phyloP scores from a whole-genome alignment of 1,140 invertebrate species.

The Brachionus plicatilis region DNA sequence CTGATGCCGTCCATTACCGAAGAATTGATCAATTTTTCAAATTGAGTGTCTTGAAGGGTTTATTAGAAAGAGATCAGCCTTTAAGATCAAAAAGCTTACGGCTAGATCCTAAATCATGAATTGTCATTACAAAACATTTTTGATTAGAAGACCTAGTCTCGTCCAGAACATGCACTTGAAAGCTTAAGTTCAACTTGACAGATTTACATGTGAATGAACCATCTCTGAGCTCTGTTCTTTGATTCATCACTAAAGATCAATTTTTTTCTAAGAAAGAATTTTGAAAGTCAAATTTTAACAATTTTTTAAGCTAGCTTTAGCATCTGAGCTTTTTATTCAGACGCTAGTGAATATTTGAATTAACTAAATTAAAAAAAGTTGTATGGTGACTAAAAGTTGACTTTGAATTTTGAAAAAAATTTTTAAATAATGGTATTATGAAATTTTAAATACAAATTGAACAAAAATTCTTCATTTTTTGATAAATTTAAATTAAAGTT shows the following conservation, averaged over 20 bases:
- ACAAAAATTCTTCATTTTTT: too few species aligned
- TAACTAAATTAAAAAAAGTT: not conserved
- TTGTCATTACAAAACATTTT: slow-evolving; percentile 65
- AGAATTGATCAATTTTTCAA: slow-evolving; percentile 64
- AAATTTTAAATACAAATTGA: too few species aligned
- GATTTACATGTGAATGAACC: not conserved
- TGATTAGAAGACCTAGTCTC: not conserved
- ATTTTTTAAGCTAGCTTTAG: not conserved
- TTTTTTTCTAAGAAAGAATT: not conserved
- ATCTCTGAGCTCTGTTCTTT: not conserved
- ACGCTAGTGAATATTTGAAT: too few species aligned
- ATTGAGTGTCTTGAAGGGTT: slow-evolving; percentile 54
- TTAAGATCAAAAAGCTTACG: slow-evolving; percentile 63
- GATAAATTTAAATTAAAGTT: too few species aligned
- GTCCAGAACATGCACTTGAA: not conserved
- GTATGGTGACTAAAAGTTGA: not conserved
- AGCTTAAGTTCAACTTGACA: not conserved
- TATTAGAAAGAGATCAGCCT: not conserved
- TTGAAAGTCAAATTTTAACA: not conserved
- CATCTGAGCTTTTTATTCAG: not conserved
- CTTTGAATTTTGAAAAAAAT: not conserved
- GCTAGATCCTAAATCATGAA: slow-evolving; percentile 82
- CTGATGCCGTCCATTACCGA: slow-evolving; percentile 77
- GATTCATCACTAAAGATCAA: not conserved
- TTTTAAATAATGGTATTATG: not conserved